These are phyloP conservation scores for Labeo catla DNA, from an alignment of 2,113 vertebrate species.

Conservation along the genomic window DNA sequence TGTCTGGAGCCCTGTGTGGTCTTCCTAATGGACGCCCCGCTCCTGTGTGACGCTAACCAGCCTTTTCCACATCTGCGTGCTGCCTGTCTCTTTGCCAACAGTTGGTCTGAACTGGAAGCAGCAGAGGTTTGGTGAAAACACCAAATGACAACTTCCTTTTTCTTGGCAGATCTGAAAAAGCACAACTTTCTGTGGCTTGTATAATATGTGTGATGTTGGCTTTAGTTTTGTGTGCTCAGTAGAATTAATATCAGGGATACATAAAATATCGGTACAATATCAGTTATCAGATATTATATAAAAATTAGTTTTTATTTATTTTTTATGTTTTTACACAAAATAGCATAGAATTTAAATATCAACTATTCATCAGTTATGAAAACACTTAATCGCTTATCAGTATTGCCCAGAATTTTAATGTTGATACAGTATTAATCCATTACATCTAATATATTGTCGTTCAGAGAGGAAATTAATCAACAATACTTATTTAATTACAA, in stretches of 20 bases:
- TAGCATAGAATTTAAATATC: background rate
- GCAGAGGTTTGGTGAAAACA: background rate
- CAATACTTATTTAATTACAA: background rate
- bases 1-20: conserved; percentile 45
- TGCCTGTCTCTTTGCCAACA: conserved; percentile 9
- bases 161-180: background rate
- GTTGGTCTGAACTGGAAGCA: background rate
- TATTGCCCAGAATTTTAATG: background rate
- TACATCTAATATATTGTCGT: background rate
- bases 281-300: background rate
- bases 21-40: conserved; percentile 27
- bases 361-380: background rate
- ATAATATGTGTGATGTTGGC: background rate
- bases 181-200: background rate
- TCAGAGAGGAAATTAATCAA: background rate
- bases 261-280: background rate
- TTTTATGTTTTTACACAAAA: background rate
- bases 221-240: background rate
- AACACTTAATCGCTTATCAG: background rate
- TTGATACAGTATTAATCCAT: background rate
- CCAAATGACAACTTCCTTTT: background rate
- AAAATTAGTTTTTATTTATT: background rate
- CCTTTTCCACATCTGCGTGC: background rate
- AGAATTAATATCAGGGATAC: background rate
- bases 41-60: conserved; percentile 29